These are phyloP conservation scores for Volucella bombylans DNA, from an alignment of 2,888 invertebrate species.

Conservation along the genomic window DNA sequence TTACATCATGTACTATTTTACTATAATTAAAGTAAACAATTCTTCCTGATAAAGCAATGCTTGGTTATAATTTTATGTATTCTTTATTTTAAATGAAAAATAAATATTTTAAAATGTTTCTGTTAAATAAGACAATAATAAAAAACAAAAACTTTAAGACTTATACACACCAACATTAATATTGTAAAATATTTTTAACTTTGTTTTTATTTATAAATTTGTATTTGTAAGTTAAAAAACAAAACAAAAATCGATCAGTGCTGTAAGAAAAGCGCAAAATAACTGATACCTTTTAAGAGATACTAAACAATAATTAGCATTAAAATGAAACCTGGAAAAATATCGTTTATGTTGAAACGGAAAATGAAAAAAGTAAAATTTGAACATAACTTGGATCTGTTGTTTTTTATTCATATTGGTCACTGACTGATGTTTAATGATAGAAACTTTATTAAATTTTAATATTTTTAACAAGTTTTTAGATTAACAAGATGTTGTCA, in stretches of 20 bases:
- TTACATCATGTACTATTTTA: constrained; percentile 6
- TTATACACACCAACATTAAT: background rate
- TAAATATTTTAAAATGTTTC: constrained; percentile 7
- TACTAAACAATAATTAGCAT: constrained; percentile 3
- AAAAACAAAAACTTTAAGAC: constrained; percentile 15
- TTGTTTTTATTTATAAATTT: constrained; percentile 34
- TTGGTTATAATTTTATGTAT: constrained; percentile 38
- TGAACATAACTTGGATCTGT: background rate
- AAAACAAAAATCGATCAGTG: background rate
- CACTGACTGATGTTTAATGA: background rate
- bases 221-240: constrained; percentile 13
- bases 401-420: no score
- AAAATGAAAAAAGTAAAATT: constrained; percentile 23
- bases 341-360: constrained; percentile 2
- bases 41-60: constrained; percentile 69
- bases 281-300: constrained; percentile 37
- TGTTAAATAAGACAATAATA: constrained; percentile 1
- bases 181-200: constrained; percentile 23
- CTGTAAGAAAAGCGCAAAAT: constrained; percentile 24
- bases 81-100: background rate
- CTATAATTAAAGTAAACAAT: constrained; percentile 26
- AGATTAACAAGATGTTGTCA: no score
- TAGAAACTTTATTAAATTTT: no score
- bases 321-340: background rate
- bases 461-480: no score